Evolutionary conservation across 2,113 vertebrate species (phyloP).

Genomic region (Trematomus loennbergii): DNA sequence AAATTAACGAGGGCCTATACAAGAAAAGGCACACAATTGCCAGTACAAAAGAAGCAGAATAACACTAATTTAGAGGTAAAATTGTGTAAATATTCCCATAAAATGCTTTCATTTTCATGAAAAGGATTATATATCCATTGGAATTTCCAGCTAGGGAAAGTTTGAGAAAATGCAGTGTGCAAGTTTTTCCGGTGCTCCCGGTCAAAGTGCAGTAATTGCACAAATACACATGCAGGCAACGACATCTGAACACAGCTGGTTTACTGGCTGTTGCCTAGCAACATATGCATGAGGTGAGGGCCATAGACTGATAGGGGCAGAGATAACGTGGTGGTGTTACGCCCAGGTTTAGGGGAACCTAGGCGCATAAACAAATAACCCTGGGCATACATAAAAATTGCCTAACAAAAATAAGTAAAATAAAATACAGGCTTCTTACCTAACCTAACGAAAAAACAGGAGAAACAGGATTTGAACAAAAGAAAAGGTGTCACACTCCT

Average conservation of each 20-base stretch:
- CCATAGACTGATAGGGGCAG: no score
- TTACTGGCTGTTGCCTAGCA: neutral
- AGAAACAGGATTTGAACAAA: no score
- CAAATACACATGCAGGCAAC: neutral
- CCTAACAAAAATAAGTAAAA: no score
- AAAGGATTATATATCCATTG: neutral
- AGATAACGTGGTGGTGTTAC: no score
- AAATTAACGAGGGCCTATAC: no score
- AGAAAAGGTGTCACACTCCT: no score
- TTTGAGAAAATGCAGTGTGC: neutral
- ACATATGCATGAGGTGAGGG: neutral
- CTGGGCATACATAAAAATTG: no score
- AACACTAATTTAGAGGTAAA: neutral
- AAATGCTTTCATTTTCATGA: neutral
- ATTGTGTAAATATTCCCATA: neutral
- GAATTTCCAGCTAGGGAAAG: conserved; percentile 2
- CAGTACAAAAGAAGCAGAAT: neutral
- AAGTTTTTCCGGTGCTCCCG: neutral
- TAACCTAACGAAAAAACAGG: no score
- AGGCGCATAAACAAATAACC: no score
- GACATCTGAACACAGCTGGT: neutral
- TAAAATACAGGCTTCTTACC: no score
- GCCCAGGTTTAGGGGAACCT: no score
- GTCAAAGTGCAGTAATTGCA: neutral
- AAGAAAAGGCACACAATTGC: neutral